Evolutionary conservation across 2,113 vertebrate genomes (phyloP).

Genomic region (Gallinago jamesoni): DNA sequence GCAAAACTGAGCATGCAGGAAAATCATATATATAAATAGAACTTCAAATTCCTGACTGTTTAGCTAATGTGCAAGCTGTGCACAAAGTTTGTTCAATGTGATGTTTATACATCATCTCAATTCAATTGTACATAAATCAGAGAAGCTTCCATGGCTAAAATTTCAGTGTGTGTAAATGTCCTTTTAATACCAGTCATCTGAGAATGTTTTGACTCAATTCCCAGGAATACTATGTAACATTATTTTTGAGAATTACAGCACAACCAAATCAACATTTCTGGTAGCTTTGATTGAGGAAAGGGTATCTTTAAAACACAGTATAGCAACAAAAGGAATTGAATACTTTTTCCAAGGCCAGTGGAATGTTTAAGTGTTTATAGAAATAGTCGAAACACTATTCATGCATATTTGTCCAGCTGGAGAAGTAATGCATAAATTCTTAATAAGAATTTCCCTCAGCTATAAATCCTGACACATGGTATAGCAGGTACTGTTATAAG

Average conservation of each 20-base stretch:
- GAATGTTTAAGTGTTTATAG: not conserved
- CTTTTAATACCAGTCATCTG: not conserved
- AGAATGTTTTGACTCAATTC: not conserved
- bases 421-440: not conserved
- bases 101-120: not conserved
- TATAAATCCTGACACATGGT: not conserved
- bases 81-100: not conserved
- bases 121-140: not conserved
- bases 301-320: not conserved
- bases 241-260: not conserved
- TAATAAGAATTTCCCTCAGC: not conserved
- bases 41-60: not conserved
- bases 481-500: not conserved
- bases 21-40: not conserved
- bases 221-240: not conserved
- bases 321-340: not conserved
- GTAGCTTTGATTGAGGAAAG: not conserved
- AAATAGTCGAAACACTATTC: not conserved
- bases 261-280: not conserved
- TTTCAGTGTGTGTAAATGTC: not conserved
- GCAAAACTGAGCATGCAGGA: not conserved
- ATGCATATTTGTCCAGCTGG: not conserved
- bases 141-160: not conserved
- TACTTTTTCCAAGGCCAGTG: not conserved
- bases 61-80: not conserved